Evolutionary conservation across 2,888 invertebrate genomes (phyloP), one percentile per base, ranked within the genome.

Genomic region (Aelia acuminata): DNA sequence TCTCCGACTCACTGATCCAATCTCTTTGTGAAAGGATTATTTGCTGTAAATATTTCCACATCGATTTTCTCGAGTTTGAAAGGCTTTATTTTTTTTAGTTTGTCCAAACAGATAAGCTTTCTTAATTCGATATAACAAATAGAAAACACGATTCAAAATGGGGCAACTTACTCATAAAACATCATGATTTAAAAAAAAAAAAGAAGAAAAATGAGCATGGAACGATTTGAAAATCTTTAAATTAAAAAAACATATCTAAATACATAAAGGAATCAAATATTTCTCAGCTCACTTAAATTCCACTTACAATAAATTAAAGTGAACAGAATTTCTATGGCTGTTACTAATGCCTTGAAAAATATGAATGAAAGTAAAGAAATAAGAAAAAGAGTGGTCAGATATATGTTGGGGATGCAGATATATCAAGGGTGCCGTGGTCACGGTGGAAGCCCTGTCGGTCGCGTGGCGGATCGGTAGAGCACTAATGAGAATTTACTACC

Each of bases 401-500:
- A 85, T 57, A 85, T 85, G 80, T 80, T 18, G 80, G 43, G n/a
- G 80, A 80, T 80, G 80, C 43, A 47, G 80, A 80, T 80, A 80
- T 80, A 80, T 80, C 43, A 80, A 80, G 80, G n/a, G n/a, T 7
- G 43, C 39, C 31, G 26, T 85, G 85, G 85, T 85, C 85, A 85
- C 85, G 85, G 35, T 84, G 50, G 47, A 26, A 35, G 31, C 39
- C 39, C 50, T 85, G 57, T 85, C 57, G 85, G 85, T 85, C 85
- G 85, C 85, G 85, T 85, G 85, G 85, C 85, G 85, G 85, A 85
- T 85, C 53, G 85, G 35, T 50, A 53, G 57, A 39, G 39, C 53
- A 50, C 85, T 85, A 85, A 85, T 85, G 85, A 85, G 50, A 85
- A 85, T 85, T 85, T 85, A 85, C 85, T 53, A n/a, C 85, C 57